These are phyloP conservation scores for Tipula lateralis DNA, from an alignment of 2,888 invertebrate genomes.

Conservation along the genomic window DNA sequence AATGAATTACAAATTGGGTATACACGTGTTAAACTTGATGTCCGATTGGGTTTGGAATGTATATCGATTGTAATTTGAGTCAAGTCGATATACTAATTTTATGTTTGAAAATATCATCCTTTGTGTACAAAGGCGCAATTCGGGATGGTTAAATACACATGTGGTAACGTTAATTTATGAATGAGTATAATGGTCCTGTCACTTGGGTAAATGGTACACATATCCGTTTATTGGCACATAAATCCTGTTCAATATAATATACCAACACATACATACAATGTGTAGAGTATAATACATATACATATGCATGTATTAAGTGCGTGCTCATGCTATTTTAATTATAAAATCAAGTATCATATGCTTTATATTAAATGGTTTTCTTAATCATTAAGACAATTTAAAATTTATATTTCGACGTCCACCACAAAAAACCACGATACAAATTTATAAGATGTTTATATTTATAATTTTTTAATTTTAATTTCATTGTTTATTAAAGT, in stretches of 20 bases:
- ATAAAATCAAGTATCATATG: background rate
- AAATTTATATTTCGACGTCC: conserved; percentile 19
- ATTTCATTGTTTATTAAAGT: conserved; percentile 21
- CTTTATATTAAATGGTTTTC: background rate
- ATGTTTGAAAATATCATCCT: background rate
- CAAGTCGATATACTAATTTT: background rate
- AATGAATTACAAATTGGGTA: background rate
- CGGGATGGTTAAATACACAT: background rate
- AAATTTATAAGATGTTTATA: conserved; percentile 11
- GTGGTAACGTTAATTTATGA: background rate
- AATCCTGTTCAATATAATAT: background rate
- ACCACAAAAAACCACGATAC: background rate
- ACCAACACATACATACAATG: background rate
- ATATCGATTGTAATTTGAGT: background rate
- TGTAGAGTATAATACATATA: too few species aligned
- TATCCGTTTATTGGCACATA: background rate
- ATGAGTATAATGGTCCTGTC: background rate
- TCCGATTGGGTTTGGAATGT: background rate
- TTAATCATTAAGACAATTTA: background rate
- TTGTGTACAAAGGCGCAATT: background rate
- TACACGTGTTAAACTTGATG: background rate
- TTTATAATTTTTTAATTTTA: background rate
- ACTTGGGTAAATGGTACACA: background rate
- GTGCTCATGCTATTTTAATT: background rate
- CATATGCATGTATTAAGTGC: background rate